phyloP scores from a whole-genome alignment of 2,888 invertebrate genomes.

The Drosophila suboccidentalis region DNA sequence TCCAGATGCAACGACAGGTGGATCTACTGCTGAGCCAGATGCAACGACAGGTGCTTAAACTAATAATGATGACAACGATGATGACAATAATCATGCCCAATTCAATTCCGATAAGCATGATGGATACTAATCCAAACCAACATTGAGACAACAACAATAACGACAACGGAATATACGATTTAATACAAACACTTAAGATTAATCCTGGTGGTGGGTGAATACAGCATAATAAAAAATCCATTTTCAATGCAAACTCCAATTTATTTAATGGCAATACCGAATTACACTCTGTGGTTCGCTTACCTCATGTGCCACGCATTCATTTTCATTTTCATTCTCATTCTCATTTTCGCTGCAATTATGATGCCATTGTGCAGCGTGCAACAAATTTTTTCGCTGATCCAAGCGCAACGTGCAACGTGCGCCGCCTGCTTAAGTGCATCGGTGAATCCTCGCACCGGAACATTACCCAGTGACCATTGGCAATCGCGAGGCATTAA shows the following conservation, averaged over 20 bases:
- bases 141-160: background rate
- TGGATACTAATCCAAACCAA: background rate
- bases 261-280: slow-evolving; percentile 26
- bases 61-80: background rate
- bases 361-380: slow-evolving; percentile 51
- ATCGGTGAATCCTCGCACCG: slow-evolving; percentile 20
- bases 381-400: slow-evolving; percentile 42
- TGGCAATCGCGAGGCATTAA: slow-evolving; percentile 53
- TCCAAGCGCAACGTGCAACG: slow-evolving; percentile 48
- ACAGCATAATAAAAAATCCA: slow-evolving; percentile 22
- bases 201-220: slow-evolving; percentile 23
- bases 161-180: background rate
- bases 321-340: slow-evolving; percentile 40
- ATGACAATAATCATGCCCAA: background rate
- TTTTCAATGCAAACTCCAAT: slow-evolving; percentile 29
- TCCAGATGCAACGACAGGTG: too few relatives aligned
- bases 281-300: slow-evolving; percentile 16
- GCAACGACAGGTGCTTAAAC: too few relatives aligned
- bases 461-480: slow-evolving; percentile 27
- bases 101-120: background rate
- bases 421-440: slow-evolving; percentile 47
- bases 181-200: slow-evolving; percentile 2
- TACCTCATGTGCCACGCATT: slow-evolving; percentile 34
- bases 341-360: slow-evolving; percentile 48
- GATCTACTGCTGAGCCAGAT: too few relatives aligned